Conservation (phyloP, 2,113 vertebrate genomes). For the Ancistrus triradiatus region DNA sequence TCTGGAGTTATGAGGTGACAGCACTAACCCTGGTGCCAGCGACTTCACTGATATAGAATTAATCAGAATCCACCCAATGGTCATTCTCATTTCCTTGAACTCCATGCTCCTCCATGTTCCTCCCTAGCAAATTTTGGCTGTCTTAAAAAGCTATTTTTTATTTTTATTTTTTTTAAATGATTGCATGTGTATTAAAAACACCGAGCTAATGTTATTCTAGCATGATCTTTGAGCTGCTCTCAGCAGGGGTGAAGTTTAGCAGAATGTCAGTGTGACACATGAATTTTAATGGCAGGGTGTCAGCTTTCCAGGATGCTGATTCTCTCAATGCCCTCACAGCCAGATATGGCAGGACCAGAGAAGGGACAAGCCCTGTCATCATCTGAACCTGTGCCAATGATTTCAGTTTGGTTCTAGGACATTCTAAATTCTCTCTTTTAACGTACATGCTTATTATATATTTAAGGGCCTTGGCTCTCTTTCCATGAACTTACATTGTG, state of each 20-base stretch:
- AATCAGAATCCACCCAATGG: no score
- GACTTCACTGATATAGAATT: no score
- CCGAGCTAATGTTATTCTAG: constrained; percentile 39
- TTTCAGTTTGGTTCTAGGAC: constrained; percentile 11
- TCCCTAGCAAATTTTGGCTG: constrained; percentile 8
- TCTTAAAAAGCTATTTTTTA: constrained; percentile 16
- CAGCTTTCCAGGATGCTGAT: constrained; percentile 19
- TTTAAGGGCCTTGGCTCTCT: constrained; percentile 17
- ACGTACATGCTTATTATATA: not conserved
- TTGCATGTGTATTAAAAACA: constrained; percentile 34
- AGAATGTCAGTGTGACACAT: constrained; percentile 40
- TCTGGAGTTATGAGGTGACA: no score
- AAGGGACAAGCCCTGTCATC: constrained; percentile 8
- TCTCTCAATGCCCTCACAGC: constrained; percentile 21
- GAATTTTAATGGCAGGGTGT: constrained; percentile 43
- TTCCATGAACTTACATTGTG: constrained; percentile 37
- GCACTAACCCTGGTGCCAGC: no score
- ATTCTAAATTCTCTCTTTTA: constrained; percentile 2
- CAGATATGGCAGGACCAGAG: not conserved
- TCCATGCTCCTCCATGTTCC: not conserved
- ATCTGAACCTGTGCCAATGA: constrained; percentile 5
- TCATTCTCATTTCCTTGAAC: no score
- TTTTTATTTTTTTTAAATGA: constrained; percentile 19
- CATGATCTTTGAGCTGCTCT: constrained; percentile 31
- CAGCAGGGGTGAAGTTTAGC: constrained; percentile 38